Conservation (phyloP, 1,140 invertebrate genomes). For the Drosophila dunni region DNA sequence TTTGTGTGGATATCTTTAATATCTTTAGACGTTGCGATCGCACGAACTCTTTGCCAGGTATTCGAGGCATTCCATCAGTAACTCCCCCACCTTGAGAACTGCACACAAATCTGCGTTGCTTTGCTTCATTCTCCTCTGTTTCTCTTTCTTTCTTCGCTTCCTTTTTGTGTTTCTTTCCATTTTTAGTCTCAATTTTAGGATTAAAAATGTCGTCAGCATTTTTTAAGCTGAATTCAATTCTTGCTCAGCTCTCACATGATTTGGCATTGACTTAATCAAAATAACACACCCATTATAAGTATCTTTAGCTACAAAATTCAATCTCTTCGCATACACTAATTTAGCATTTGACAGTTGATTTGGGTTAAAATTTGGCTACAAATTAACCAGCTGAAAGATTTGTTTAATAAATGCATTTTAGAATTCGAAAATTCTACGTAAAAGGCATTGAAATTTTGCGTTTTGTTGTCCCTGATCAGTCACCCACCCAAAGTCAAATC, state of each 20-base stretch:
- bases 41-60: slow-evolving; percentile 62
- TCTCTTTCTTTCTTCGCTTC: not conserved
- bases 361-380: slow-evolving; percentile 62
- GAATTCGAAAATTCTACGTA: slow-evolving; percentile 3
- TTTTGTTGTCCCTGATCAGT: slow-evolving; percentile 42
- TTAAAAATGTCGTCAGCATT: slow-evolving; percentile 82
- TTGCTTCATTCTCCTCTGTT: slow-evolving; percentile 25
- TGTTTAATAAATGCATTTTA: slow-evolving; percentile 9
- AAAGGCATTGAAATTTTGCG: slow-evolving; percentile 18
- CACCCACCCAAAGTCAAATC: slow-evolving; percentile 50
- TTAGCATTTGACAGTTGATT: slow-evolving; percentile 72
- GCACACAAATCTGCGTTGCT: slow-evolving; percentile 45
- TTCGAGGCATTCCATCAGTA: slow-evolving; percentile 37
- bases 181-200: slow-evolving; percentile 81
- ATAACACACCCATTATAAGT: slow-evolving; percentile 40
- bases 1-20: slow-evolving; percentile 56
- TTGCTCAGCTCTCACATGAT: slow-evolving; percentile 29
- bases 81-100: slow-evolving; percentile 62
- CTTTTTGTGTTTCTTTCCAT: not conserved
- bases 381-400: slow-evolving; percentile 32
- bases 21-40: slow-evolving; percentile 63
- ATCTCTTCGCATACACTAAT: slow-evolving; percentile 46
- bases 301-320: not conserved
- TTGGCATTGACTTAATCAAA: slow-evolving; percentile 72
- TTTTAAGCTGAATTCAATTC: slow-evolving; percentile 71